Percentiles rank a stretch among this genome's conserved stretches.
These are phyloP conservation scores for Propithecus deckenii DNA, from an alignment of 2,797 vertebrate genomes.

Conservation along the genomic window DNA sequence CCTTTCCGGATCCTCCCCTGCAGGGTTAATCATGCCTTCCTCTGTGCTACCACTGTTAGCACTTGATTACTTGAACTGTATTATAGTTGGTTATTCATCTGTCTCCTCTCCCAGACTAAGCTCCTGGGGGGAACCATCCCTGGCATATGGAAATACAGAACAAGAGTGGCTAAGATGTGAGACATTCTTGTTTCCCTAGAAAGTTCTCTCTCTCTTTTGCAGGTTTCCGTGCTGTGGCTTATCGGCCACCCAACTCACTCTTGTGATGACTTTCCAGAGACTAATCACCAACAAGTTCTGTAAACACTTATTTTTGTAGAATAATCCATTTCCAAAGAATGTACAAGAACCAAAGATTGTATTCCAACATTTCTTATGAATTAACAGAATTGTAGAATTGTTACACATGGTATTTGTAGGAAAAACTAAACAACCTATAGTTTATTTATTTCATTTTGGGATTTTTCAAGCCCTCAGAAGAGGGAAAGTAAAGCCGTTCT, in stretches of 20 bases:
- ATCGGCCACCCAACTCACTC: not conserved
- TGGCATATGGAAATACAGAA: not conserved
- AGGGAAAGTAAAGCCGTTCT: not conserved
- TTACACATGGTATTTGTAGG: not conserved
- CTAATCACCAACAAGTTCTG: not conserved
- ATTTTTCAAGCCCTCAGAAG: not conserved
- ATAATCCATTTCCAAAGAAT: not conserved
- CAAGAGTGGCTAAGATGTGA: not conserved
- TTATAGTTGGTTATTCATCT: not conserved
- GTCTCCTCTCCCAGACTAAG: not conserved
- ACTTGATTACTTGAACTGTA: not conserved
- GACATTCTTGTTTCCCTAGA: not conserved
- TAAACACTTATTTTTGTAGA: conserved; percentile 10
- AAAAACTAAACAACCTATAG: not conserved
- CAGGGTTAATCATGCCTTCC: not conserved
- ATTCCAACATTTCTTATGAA: not conserved
- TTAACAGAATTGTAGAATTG: not conserved
- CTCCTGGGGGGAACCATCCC: not conserved
- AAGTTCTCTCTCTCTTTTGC: not conserved
- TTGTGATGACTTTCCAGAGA: not conserved
- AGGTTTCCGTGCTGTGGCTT: not conserved
- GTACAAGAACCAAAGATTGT: not conserved
- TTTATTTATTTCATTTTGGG: not conserved
- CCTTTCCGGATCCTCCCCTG: not conserved
- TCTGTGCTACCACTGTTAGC: no score